Conservation (phyloP, 2,113 vertebrate species). For the Geothlypis trichas region DNA sequence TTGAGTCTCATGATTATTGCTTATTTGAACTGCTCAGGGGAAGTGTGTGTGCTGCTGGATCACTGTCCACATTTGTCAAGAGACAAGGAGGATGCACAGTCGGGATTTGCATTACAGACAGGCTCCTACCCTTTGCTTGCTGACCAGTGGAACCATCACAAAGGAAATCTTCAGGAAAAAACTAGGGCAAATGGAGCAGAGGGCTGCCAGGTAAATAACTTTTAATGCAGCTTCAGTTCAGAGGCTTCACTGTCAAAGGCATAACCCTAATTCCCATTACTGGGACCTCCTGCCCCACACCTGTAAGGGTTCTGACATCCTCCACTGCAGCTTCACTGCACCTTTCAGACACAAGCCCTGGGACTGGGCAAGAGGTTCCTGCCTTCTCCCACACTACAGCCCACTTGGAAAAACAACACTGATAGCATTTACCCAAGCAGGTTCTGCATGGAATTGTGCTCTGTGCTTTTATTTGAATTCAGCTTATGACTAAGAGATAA, state of each 20-base stretch:
- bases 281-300: background rate
- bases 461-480: background rate
- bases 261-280: background rate
- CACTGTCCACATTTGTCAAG: background rate
- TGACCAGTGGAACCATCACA: background rate
- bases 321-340: background rate
- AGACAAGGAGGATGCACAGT: background rate
- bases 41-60: background rate
- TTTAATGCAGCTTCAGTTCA: background rate
- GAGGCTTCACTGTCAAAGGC: background rate
- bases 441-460: background rate
- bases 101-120: background rate
- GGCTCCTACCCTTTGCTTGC: background rate
- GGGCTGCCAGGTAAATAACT: background rate
- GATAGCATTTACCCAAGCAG: background rate
- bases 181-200: background rate
- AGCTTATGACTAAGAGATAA: conserved; percentile 21
- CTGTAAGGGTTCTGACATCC: background rate
- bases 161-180: background rate
- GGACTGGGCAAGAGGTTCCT: background rate
- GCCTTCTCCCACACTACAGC: background rate
- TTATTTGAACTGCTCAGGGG: background rate
- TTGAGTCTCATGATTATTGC: background rate
- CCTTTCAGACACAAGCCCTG: background rate
- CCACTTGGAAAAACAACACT: background rate